A percentile compares a stretch with the other conserved stretches of the same genome.
Conservation (phyloP, 64 coral and sea anemone species). For the Actinia tenebrosa region DNA sequence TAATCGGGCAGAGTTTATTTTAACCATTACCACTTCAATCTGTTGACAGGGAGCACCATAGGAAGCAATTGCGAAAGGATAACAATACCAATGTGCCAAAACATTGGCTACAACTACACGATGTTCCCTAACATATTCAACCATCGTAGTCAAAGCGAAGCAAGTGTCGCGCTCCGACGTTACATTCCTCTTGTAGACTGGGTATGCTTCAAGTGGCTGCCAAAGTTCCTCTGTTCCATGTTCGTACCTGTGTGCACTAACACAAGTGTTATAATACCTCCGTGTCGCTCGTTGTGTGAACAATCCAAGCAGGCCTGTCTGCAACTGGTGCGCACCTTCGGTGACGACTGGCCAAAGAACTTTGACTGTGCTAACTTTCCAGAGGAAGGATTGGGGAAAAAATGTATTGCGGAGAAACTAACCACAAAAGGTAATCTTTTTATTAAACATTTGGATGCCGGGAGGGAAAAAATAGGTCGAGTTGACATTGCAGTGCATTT, state of each 20-base stretch:
- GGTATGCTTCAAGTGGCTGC: constrained; percentile 42
- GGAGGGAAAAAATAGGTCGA: too few relatives aligned
- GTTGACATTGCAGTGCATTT: too few relatives aligned
- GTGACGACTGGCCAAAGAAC: constrained; percentile 67
- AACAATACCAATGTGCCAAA: constrained; percentile 50
- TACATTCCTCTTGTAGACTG: constrained; percentile 41
- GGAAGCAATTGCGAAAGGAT: neutral
- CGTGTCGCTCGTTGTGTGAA: constrained; percentile 49
- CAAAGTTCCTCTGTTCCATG: constrained; percentile 45
- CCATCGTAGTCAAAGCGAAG: constrained; percentile 40
- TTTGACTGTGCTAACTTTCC: constrained; percentile 76
- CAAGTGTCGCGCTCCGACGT: neutral
- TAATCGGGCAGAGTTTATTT: too few relatives aligned
- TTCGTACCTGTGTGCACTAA: constrained; percentile 54
- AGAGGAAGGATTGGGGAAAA: neutral
- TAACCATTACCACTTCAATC: neutral
- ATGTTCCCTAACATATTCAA: constrained; percentile 56
- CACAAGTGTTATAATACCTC: neutral
- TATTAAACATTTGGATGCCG: too few relatives aligned
- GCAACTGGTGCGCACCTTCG: constrained; percentile 51
- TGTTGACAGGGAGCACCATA: neutral
- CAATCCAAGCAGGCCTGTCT: constrained; percentile 45
- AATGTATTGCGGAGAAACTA: neutral
- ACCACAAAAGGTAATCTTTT: neutral
- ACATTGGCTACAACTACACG: constrained; percentile 45